Evolutionary conservation across 2,888 invertebrate species (phyloP), one percentile per base, ranked within the genome.

Genomic region (Dynastes grantii): DNA sequence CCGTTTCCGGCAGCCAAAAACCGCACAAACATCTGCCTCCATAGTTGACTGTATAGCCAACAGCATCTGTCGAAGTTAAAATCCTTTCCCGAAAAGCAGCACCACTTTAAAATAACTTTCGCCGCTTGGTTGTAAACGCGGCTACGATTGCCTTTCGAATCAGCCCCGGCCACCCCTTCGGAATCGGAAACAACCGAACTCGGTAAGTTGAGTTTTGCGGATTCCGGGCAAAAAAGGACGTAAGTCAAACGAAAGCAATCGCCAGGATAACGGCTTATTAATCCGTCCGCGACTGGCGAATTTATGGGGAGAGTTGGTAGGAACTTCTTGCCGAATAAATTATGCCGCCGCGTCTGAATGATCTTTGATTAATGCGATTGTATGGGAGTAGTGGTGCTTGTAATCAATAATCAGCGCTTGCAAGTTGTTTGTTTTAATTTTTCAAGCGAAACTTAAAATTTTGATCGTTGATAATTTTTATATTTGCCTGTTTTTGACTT

Each of bases 191-290:
- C 64, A 64, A 64, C 64, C 64, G 64, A 64, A 64, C 64, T 64
- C 64, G 37, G 22, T 64, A 64, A 64, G 64, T 64, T 64, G 64
- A 64, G 40, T 64, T 64, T 37, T 64, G 64, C 64, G 64, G 64
- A 64, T 64, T 29, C 37, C 37, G 64, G 40, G 16, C 64, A 64
- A 64, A 64, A 64, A 64, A 32, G 64, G 64, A 40, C 37, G 32
- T 40, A 64, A 64, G 64, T 64, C 64, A 64, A 64, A 64, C 64
- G 64, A 11, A 16, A 64, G 40, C 64, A 40, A 64, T 64, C 40
- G 37, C 40, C n/a, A 37, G 32, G 11, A 64, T 64, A 64, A 64
- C 37, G 32, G 64, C 64, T 40, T 32, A 64, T 64, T 64, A 64
- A 64, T 64, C 37, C 64, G 55, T 58, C 55, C 22, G 22, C 55